Evolutionary conservation across 2,797 vertebrate genomes (phyloP), one percentile per base, ranked within the genome.

Genomic region (Sylvia borin): DNA sequence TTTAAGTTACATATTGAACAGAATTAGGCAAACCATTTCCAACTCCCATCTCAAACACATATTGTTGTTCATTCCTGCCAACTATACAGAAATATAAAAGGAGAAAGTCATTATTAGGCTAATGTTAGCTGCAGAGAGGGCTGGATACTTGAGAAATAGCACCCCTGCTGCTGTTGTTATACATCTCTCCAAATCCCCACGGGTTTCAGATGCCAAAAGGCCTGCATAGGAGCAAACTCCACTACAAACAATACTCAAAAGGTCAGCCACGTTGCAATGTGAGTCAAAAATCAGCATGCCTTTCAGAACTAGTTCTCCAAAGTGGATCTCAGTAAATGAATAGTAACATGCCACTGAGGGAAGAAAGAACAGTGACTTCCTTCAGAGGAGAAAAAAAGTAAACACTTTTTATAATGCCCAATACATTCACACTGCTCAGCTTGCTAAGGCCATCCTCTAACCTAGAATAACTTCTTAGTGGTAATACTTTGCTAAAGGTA

Each of bases 321-420:
- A 54, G 34, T 5, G 2, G 10, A 61, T 55, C 29, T 70, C 48
- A 43, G 11, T 47, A 34, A 67, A 62, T 22, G 7, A 22, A 45
- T 53, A 16, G 32, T 48, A 38, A 43, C 7, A 3, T 16, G 32
- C 10, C 36, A 53, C 45, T 21, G 54, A 55, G 6, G 11, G 18
- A 24, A 84, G 32, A 25, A 78, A 55, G 34, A 92, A 65, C 13
- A 72, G 4, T 31, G 29, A 11, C 26, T 61, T 13, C 5, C 22
- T 72, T 85, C 34, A n/a, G 29, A 68, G 12, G 10, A 68, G 13
- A 17, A 48, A 73, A 65, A 60, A 53, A 18, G 25, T 21, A 36
- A 78, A 43, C 0, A 1, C 2, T 31, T 4, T 7, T 19, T 65
- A 25, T 21, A 53, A 26, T 8, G 4, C 13, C 13, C 6, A 11